phyloP scores from a whole-genome alignment of 2,888 invertebrate species.

The Scrobipalpa atriplicella region DNA sequence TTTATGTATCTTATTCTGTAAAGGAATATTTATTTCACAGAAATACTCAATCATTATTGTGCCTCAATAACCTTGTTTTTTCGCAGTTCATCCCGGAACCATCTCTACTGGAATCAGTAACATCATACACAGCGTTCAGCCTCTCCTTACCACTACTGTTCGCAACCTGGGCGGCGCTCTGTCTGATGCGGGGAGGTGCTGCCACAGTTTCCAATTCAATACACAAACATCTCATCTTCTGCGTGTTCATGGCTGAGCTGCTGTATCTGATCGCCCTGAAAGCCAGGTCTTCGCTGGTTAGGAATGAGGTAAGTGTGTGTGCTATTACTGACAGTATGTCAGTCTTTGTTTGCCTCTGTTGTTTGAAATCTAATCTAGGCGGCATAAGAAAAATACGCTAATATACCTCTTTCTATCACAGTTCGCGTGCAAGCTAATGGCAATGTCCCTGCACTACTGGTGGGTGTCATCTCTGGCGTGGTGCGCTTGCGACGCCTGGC shows the following conservation, averaged over 20 bases:
- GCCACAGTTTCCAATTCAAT: constrained; percentile 97
- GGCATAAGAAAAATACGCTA: too few relatives aligned
- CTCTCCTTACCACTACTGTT: constrained; percentile 91
- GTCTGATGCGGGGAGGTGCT: constrained; percentile 90
- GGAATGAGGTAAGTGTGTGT: constrained; percentile 85
- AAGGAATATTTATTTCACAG: too few relatives aligned
- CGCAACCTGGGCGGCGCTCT: constrained; percentile 90
- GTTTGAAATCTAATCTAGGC: too few relatives aligned
- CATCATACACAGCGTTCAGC: constrained; percentile 94
- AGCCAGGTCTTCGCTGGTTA: constrained; percentile 89
- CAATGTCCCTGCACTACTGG: constrained; percentile 96
- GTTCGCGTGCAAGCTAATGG: constrained; percentile 94
- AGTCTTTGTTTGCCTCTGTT: background rate
- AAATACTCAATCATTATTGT: too few relatives aligned
- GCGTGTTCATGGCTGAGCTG: constrained; percentile 93
- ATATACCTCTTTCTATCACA: constrained; percentile 48
- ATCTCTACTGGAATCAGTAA: constrained; percentile 91
- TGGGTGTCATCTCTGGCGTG: constrained; percentile 96
- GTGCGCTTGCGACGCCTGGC: constrained; percentile 96
- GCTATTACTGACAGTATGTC: background rate
- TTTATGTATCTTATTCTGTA: too few relatives aligned
- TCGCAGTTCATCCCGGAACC: constrained; percentile 92
- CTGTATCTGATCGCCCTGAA: constrained; percentile 95
- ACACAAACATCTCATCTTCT: constrained; percentile 95
- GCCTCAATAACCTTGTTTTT: constrained; percentile 26